phyloP scores from a whole-genome alignment of 2,113 vertebrate genomes.

The Eretmodus cyanostictus region DNA sequence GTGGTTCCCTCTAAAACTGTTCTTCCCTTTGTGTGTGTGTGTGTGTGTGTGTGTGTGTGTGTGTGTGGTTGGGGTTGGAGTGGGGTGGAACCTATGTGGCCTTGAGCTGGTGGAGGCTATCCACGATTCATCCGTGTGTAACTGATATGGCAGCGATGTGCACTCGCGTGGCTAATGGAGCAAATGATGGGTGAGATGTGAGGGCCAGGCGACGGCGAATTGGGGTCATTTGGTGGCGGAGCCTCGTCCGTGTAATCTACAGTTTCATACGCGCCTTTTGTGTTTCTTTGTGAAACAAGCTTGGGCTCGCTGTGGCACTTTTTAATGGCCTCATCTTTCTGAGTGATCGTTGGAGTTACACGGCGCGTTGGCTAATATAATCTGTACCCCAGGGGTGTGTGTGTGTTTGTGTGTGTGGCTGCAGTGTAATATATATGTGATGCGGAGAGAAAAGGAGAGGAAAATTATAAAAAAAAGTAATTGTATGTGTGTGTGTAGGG shows the following conservation, averaged over 20 bases:
- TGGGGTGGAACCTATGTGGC: background rate
- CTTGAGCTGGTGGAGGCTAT: background rate
- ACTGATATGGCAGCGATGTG: constrained; percentile 37
- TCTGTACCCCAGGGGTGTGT: background rate
- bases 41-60: background rate
- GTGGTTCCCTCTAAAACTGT: background rate
- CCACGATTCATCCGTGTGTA: constrained; percentile 20
- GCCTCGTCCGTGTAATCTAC: background rate
- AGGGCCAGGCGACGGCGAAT: constrained; percentile 13
- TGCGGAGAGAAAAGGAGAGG: background rate
- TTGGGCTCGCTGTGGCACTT: constrained; percentile 5
- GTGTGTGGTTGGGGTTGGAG: background rate
- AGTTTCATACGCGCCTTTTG: constrained; percentile 5
- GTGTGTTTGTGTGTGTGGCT: background rate
- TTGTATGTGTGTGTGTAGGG: background rate
- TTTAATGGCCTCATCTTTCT: constrained; percentile 26
- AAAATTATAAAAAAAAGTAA: background rate
- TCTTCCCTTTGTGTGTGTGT: background rate
- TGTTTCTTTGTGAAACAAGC: constrained; percentile 20
- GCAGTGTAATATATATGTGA: background rate
- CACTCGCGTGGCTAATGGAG: constrained; percentile 52
- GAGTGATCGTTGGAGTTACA: constrained; percentile 21
- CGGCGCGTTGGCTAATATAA: constrained; percentile 14
- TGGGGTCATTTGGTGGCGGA: constrained; percentile 39
- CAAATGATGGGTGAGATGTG: constrained; percentile 45